A percentile compares a stretch with the other conserved stretches of the same genome.
phyloP scores from a whole-genome alignment of 2,113 vertebrate species.

The Tinamus guttatus region DNA sequence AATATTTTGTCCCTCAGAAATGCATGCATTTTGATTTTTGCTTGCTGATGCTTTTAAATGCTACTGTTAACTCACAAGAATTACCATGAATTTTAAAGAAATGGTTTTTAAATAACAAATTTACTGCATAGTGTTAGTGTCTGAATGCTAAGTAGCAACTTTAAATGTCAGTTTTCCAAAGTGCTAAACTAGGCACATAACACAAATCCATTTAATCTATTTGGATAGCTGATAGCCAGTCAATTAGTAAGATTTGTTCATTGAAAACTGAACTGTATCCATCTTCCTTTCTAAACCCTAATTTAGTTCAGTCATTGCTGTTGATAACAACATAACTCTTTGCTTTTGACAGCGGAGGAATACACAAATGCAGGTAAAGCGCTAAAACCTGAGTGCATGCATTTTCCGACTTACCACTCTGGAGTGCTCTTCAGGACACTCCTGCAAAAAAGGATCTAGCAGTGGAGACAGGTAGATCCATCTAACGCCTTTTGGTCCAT shows the following conservation, averaged over 20 bases:
- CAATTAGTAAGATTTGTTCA: slow-evolving; percentile 14
- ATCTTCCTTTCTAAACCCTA: not conserved
- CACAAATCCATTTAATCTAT: slow-evolving; percentile 23
- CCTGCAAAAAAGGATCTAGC: not conserved
- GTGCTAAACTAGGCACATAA: not conserved
- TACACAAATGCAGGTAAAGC: not conserved
- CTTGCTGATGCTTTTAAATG: not conserved
- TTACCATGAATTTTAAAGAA: not conserved
- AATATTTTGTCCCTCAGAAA: not conserved
- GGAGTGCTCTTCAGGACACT: slow-evolving; percentile 15
- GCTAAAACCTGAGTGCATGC: accelerated
- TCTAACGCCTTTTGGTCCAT: not conserved
- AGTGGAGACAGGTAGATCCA: not conserved
- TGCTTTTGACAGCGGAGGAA: slow-evolving; percentile 24
- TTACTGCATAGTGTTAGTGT: not conserved
- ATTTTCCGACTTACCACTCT: slow-evolving; percentile 3
- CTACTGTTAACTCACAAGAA: not conserved
- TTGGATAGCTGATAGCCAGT: not conserved
- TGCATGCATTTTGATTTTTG: not conserved
- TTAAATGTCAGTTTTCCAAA: slow-evolving; percentile 23
- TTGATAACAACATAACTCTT: not conserved
- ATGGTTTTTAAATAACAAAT: not conserved
- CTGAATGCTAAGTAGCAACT: not conserved
- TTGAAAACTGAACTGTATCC: not conserved
- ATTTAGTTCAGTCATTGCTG: not conserved